phyloP scores from a whole-genome alignment of 2,888 invertebrate species.

The Drepana falcataria region DNA sequence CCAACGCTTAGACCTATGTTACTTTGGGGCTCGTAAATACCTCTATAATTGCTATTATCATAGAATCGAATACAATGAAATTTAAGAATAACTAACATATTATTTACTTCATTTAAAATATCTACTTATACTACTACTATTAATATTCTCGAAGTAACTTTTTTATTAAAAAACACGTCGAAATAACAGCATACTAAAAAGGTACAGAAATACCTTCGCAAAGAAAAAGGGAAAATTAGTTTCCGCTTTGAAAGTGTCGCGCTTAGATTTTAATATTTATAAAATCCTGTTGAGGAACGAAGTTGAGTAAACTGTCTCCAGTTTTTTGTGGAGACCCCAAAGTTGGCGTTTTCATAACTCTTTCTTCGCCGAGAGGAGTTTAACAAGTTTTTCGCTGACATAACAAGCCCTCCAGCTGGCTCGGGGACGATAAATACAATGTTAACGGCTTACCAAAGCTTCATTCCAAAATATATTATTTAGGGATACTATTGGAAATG shows the following conservation, averaged over 20 bases:
- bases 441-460: slow-evolving; percentile 34
- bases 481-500: slow-evolving; percentile 7
- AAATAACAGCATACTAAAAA: slow-evolving; percentile 23
- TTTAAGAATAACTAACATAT: too few species aligned
- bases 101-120: neutral
- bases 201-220: slow-evolving; percentile 37
- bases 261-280: slow-evolving; percentile 65
- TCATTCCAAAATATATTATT: slow-evolving; percentile 20
- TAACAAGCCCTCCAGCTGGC: slow-evolving; percentile 33
- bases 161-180: slow-evolving; percentile 18
- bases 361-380: slow-evolving; percentile 57
- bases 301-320: slow-evolving; percentile 55
- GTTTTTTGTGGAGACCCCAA: slow-evolving; percentile 57
- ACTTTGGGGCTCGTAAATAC: too few species aligned
- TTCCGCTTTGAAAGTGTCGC: slow-evolving; percentile 48
- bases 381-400: slow-evolving; percentile 65
- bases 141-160: slow-evolving; percentile 3
- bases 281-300: slow-evolving; percentile 56
- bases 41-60: too few species aligned
- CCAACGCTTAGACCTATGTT: too few species aligned
- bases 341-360: slow-evolving; percentile 72
- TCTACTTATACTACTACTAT: neutral
- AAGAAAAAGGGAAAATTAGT: slow-evolving; percentile 48
- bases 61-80: too few species aligned
- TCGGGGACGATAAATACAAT: slow-evolving; percentile 34